Evolutionary conservation across 2,797 vertebrate genomes (phyloP).

Genomic region (Buceros bicornis): DNA sequence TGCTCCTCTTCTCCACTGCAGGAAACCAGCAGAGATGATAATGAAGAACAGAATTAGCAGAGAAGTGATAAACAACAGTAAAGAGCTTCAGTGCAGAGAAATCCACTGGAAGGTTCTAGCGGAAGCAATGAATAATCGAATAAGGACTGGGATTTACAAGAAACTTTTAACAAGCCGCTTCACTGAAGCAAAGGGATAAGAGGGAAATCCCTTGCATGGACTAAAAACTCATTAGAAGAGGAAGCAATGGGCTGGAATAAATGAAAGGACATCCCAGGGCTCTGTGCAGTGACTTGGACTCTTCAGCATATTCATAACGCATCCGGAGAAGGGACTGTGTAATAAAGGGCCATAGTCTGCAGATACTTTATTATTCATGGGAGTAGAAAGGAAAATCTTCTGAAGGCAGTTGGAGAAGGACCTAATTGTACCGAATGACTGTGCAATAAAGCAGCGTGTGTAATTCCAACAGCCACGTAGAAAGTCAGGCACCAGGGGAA

Average conservation of each 20-base stretch:
- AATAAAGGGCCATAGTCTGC: not conserved
- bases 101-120: not conserved
- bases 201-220: slow-evolving; percentile 16
- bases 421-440: not conserved
- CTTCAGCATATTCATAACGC: not conserved
- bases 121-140: slow-evolving; percentile 8
- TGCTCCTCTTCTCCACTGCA: not conserved
- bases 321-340: not conserved
- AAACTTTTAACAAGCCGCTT: slow-evolving; percentile 19
- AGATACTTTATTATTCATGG: not conserved
- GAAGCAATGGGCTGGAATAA: slow-evolving; percentile 30
- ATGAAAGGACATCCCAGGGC: slow-evolving; percentile 3
- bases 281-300: not conserved
- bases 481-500: not conserved
- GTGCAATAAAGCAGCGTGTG: not conserved
- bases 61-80: not conserved
- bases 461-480: not conserved
- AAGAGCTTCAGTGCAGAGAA: not conserved
- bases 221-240: slow-evolving; percentile 26
- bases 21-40: not conserved
- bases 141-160: not conserved
- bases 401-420: not conserved
- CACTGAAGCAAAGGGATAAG: not conserved
- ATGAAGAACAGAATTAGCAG: not conserved
- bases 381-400: not conserved